Base-by-base conservation (phyloP, 64 coral and sea anemone species). In the Acropora yongei region DNA sequence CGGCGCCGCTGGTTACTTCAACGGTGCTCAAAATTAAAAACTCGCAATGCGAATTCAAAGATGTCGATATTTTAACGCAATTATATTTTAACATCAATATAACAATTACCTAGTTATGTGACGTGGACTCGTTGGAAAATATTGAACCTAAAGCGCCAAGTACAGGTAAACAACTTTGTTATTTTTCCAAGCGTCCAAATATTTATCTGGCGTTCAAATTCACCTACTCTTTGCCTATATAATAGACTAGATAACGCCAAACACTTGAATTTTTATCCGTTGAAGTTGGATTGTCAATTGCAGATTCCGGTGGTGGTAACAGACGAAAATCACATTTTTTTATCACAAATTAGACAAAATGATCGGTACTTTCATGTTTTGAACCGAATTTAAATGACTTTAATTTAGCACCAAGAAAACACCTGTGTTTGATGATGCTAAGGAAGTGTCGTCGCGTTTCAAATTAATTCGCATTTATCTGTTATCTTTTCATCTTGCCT, bases 11-110 rank as follows among this genome's bases (percentile, higher is more conserved):
- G 60, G 60, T 63, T 63, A 63, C 13, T 17, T 63, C 6, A 55
- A 55, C 3, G 72, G 41, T 76, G 40, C 43, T 76, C n/a, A 10
- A 76, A 76, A 76, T 76, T 46, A 76, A 14, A 76, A 76, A 76
- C 41, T 76, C 74, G 46, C 41, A 11, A 76, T 76, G 74, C 74
- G 43, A 45, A 76, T 44, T 12, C 10, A 45, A 76, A 44, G 42
- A 76, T 45, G 46, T 76, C 20, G 42, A 76, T 45, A 76, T 76
- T 43, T 40, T 76, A 45, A 44, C 8, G 42, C 4, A 74, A 10
- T 42, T 76, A 1, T 44, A 3, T 43, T 41, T 45, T 10, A 44
- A 44, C 12, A 44, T 14, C 11, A 63, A 10, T 3, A 13, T 63
- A 63, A 63, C 55, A 44, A 47, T 49, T 18, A 78, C 39, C 30